A percentile compares a stretch with the other conserved stretches of the same genome.
Evolutionary conservation across 92 coral and sea anemone species (phyloP).

Genomic region (Epizoanthus scotinus): DNA sequence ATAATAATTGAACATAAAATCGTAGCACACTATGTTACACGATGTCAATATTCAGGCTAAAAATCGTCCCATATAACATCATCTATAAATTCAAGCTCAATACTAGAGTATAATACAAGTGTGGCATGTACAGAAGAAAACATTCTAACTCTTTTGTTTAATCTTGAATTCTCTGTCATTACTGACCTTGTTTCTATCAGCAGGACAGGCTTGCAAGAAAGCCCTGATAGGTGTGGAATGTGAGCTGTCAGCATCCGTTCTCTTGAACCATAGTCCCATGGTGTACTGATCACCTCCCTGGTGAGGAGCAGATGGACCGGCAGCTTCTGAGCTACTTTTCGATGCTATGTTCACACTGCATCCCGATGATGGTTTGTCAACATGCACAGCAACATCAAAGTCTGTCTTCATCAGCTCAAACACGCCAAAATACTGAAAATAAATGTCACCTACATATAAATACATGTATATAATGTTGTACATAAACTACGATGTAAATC

Average conservation of each 20-base stretch:
- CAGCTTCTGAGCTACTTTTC: neutral
- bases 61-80: no score
- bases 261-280: conserved; percentile 47
- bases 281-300: conserved; percentile 42
- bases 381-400: conserved; percentile 51
- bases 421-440: conserved; percentile 52
- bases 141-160: no score
- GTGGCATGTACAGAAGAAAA: no score
- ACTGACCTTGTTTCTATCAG: conserved; percentile 51
- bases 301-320: neutral
- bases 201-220: conserved; percentile 38
- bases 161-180: no score
- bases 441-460: neutral
- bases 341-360: neutral
- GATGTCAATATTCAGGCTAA: no score
- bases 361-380: conserved; percentile 12
- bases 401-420: conserved; percentile 55
- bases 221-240: conserved; percentile 39
- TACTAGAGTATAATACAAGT: no score
- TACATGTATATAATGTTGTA: neutral
- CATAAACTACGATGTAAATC: neutral
- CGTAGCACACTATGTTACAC: no score
- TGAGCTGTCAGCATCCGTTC: conserved; percentile 33
- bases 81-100: no score
- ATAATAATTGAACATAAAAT: no score